Base-by-base conservation (phyloP, 35 echinoderm and acorn worm genomes). In the Ophioderma brevispina region DNA sequence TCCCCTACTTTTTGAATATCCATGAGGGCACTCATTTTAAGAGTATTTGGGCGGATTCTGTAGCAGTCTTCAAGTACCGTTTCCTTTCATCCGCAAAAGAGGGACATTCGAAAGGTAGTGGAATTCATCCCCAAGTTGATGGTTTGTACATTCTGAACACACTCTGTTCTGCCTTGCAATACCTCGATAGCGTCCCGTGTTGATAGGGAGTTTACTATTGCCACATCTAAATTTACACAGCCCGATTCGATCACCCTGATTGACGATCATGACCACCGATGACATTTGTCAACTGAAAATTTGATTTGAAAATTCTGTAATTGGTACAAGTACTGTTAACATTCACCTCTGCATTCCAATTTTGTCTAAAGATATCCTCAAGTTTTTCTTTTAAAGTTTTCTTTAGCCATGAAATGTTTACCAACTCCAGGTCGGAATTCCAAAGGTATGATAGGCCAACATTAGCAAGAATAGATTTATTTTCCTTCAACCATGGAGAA, bases 221-320 rank as follows among this genome's bases (percentile, higher is more conserved):
- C 23, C 23, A 70, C 59, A 70, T 70, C 59, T 70, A 30, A 70
- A 70, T 70, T 25, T 70, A 70, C 59, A 70, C 1, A 70, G 28
- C 4, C 59, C n/a, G n/a, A n/a, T n/a, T n/a, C 59, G 59, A 25
- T 70, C 59, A 25, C 59, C 10, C 4, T 70, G 15, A 25, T 30
- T 70, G 17, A 70, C 10, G 15, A 30, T 70, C 1, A 35, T 80
- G 17, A 40, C n/a, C n/a, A n/a, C n/a, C n/a, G 78, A 80, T 37
- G 17, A n/a, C n/a, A 4, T 80, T 35, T 80, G 33, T 33, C 33
- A 80, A 80, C 34, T 40, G 34, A 34, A 80, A 35, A 1, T 40
- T 25, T 80, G 33, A 10, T 25, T 80, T 80, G 32, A 80, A 80
- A 80, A 80, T 80, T 36, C 78, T 80, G 17, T 37, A 37, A 40